Conservation (phyloP, 1,140 invertebrate genomes). For the Drosophila repletoides region DNA sequence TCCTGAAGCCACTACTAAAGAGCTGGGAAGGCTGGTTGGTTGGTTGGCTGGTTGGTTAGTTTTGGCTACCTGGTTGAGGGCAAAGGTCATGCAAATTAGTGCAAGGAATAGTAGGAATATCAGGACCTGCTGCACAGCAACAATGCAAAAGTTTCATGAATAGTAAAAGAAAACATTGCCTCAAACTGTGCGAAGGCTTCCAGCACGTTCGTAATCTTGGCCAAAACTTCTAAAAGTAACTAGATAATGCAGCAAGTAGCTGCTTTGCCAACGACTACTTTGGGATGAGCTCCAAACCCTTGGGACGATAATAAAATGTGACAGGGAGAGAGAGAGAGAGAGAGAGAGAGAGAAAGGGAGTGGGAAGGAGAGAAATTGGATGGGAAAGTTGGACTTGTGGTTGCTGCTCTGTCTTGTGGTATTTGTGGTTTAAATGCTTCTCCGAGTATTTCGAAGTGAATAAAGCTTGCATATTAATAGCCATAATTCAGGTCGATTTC, state of each 20-base stretch:
- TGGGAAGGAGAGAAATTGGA: neutral
- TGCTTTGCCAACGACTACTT: slow-evolving; percentile 19
- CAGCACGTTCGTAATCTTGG: slow-evolving; percentile 55
- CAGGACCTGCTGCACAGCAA: slow-evolving; percentile 38
- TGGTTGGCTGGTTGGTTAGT: slow-evolving; percentile 24
- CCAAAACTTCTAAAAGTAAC: slow-evolving; percentile 71
- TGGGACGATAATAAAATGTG: slow-evolving; percentile 24
- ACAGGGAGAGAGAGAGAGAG: neutral
- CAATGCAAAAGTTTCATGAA: slow-evolving; percentile 62
- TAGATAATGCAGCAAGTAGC: slow-evolving; percentile 66
- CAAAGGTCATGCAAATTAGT: slow-evolving; percentile 77
- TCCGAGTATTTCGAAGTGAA: neutral
- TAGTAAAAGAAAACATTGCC: no score
- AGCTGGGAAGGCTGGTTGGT: neutral
- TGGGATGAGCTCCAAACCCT: neutral
- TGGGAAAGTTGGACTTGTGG: neutral
- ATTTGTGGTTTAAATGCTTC: slow-evolving; percentile 1
- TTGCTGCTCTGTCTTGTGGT: neutral
- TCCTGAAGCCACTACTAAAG: no score
- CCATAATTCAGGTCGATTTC: no score
- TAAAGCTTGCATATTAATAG: no score
- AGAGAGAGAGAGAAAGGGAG: neutral
- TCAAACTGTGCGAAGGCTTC: slow-evolving; percentile 22
- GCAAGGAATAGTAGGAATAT: slow-evolving; percentile 36
- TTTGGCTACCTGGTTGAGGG: slow-evolving; percentile 19